Conservation (phyloP, 2,888 invertebrate genomes). For the Entomobrya multifasciata region DNA sequence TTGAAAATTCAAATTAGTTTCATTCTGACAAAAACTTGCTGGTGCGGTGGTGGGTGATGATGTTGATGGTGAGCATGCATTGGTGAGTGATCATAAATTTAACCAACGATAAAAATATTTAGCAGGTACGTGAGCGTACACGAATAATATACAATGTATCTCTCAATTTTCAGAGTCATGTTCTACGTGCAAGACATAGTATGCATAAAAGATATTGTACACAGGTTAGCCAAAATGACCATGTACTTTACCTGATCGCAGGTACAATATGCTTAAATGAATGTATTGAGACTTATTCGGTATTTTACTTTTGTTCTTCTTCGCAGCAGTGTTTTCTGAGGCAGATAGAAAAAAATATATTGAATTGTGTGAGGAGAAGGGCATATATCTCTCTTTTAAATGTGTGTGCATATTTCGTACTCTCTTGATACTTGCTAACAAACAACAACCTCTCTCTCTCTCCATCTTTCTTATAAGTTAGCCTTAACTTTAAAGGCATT, state of each 20-base stretch:
- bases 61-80: slow-evolving; percentile 32
- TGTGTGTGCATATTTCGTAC: slow-evolving; percentile 25
- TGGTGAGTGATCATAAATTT: slow-evolving; percentile 33
- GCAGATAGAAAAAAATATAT: slow-evolving; percentile 60
- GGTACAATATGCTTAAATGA: slow-evolving; percentile 58
- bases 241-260: slow-evolving; percentile 32
- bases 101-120: slow-evolving; percentile 47
- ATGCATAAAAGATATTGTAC: slow-evolving; percentile 41
- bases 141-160: slow-evolving; percentile 34
- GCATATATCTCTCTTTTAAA: slow-evolving; percentile 24
- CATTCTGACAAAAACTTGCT: slow-evolving; percentile 49
- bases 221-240: slow-evolving; percentile 48
- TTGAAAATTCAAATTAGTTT: slow-evolving; percentile 51
- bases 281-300: slow-evolving; percentile 49
- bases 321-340: slow-evolving; percentile 44
- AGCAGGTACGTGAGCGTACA: slow-evolving; percentile 37
- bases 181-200: slow-evolving; percentile 10
- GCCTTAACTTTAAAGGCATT: slow-evolving; percentile 33
- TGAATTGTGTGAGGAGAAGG: slow-evolving; percentile 61
- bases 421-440: slow-evolving; percentile 35
- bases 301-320: slow-evolving; percentile 57
- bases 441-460: slow-evolving; percentile 27
- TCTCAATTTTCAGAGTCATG: neutral
- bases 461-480: slow-evolving; percentile 1
- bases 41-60: neutral